A percentile compares a stretch with the other conserved stretches of the same genome.
These are phyloP conservation scores for Prolemur simus DNA, from an alignment of 2,113 vertebrate genomes.

Conservation along the genomic window DNA sequence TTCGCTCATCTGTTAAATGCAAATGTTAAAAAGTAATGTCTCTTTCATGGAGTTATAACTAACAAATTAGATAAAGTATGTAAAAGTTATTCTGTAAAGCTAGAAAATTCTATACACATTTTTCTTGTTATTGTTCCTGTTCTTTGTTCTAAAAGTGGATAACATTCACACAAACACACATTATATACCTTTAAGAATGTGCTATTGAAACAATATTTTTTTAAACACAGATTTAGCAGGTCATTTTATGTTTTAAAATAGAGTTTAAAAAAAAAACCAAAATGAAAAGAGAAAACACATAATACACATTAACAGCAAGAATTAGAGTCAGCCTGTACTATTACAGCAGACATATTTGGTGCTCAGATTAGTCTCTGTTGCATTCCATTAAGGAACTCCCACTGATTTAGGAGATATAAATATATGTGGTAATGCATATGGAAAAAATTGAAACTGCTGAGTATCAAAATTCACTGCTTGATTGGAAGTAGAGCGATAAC, in stretches of 20 bases:
- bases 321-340: background rate
- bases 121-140: background rate
- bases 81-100: background rate
- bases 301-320: background rate
- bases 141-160: background rate
- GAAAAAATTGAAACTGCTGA: constrained; percentile 44
- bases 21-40: constrained; percentile 5
- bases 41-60: background rate
- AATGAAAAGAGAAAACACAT: background rate
- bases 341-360: background rate
- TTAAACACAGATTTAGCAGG: background rate
- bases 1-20: constrained; percentile 2
- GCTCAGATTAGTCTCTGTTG: background rate
- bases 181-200: background rate
- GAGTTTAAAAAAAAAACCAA: background rate
- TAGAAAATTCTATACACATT: background rate
- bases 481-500: constrained; percentile 47
- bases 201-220: background rate
- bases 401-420: constrained; percentile 40
- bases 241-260: constrained; percentile 5
- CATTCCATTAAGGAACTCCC: background rate
- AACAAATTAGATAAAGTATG: background rate
- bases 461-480: constrained; percentile 24
- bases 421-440: constrained; percentile 7
- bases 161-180: background rate